A percentile compares a stretch with the other conserved stretches of the same genome.
Evolutionary conservation across 2,797 vertebrate species (phyloP).

Genomic region (Brotula barbata): DNA sequence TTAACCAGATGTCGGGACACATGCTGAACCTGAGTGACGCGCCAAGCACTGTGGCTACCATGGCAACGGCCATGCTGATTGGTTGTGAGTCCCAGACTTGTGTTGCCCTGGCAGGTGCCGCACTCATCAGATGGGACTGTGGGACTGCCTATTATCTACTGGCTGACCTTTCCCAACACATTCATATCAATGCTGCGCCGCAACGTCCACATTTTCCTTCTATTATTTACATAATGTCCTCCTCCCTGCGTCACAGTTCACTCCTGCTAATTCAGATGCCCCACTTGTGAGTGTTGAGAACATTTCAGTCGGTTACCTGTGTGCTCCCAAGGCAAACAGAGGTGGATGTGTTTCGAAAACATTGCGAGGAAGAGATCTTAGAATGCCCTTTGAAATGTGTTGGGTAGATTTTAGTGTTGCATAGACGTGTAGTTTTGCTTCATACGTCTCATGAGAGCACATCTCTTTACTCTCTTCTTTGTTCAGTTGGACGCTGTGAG

Average conservation of each 20-base stretch:
- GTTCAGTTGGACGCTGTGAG: conserved; percentile 20
- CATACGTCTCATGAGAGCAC: conserved; percentile 7
- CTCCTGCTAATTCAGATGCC: conserved; percentile 35
- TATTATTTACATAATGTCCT: conserved; percentile 64
- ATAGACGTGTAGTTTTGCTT: conserved; percentile 35
- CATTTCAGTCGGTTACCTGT: conserved; percentile 30
- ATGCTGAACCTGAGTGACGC: conserved; percentile 92
- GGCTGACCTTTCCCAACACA: conserved; percentile 76
- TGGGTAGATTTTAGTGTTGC: conserved; percentile 16
- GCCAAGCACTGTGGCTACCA: conserved; percentile 91
- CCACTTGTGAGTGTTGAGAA: conserved; percentile 26
- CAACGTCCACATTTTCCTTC: conserved; percentile 43
- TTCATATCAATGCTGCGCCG: conserved; percentile 64
- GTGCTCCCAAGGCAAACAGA: conserved; percentile 37
- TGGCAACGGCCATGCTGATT: conserved; percentile 94
- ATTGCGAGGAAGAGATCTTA: conserved; percentile 22
- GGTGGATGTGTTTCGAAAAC: conserved; percentile 36
- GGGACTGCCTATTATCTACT: conserved; percentile 75
- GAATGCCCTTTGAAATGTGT: conserved; percentile 32
- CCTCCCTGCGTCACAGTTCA: conserved; percentile 40
- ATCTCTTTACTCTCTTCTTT: conserved; percentile 30
- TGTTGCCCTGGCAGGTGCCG: conserved; percentile 73
- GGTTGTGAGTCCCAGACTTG: conserved; percentile 91
- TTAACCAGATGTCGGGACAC: conserved; percentile 97
- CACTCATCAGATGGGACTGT: conserved; percentile 68